phyloP scores from a whole-genome alignment of 2,113 vertebrate genomes.

The Mastomys coucha region DNA sequence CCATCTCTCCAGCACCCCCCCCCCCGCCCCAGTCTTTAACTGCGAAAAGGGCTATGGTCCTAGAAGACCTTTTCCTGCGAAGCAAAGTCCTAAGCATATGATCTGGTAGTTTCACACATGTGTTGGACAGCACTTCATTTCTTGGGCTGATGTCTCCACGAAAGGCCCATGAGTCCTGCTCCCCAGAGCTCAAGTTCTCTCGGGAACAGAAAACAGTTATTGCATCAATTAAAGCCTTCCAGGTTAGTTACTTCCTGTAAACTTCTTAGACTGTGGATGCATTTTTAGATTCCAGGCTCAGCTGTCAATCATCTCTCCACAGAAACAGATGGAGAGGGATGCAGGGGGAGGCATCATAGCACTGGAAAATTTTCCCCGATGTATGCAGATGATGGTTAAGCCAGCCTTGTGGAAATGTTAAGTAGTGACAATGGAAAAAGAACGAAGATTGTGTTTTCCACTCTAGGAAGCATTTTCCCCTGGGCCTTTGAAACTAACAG shows the following conservation, averaged over 20 bases:
- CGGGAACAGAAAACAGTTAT: conserved; percentile 5
- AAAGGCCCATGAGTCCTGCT: background rate
- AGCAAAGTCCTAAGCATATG: background rate
- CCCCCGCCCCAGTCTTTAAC: conserved; percentile 21
- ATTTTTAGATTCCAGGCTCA: conserved; percentile 11
- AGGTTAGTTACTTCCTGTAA: conserved; percentile 32
- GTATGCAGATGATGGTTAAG: background rate
- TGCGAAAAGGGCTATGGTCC: background rate
- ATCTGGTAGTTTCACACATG: background rate
- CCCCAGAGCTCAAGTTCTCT: background rate
- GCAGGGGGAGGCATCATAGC: background rate
- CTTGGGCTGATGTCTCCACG: background rate
- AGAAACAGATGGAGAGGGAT: conserved; percentile 9
- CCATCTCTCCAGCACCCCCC: too few relatives aligned
- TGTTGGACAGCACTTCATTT: background rate
- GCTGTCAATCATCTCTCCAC: conserved; percentile 58
- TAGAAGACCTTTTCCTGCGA: background rate
- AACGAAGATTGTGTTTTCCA: conserved; percentile 8
- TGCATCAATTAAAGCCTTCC: conserved; percentile 40
- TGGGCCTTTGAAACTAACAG: background rate
- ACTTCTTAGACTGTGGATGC: conserved; percentile 10
- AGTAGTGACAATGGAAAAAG: background rate
- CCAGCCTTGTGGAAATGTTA: conserved; percentile 46
- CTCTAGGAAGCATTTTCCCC: conserved; percentile 20
- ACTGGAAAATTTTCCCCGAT: background rate